Evolutionary conservation across 2,113 vertebrate genomes (phyloP), one percentile per base, ranked within the genome.

Genomic region (Calcarius ornatus): DNA sequence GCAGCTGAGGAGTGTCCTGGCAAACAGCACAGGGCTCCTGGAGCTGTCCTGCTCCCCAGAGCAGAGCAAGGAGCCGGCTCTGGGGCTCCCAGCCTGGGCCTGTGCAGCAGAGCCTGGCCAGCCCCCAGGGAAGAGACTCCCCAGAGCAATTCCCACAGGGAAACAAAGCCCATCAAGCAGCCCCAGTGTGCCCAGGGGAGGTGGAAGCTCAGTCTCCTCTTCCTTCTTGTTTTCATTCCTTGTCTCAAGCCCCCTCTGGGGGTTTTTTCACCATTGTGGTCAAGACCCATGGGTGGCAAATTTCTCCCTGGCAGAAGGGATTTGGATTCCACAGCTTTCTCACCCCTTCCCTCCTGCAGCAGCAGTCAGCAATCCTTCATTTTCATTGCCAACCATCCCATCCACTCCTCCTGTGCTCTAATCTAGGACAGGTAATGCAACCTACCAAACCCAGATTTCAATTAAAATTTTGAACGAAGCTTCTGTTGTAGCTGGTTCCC

Each of bases 1-100:
- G 0, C 8, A 48, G 57, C 57, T 0, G 0, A 59, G 40, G 50
- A 86, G 64, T 0, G 35, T 28, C 14, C 65, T 0, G 0, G 79
- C 4, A 2, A 9, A 14, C 57, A 38, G 38, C 1, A 0, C 4
- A 0, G 40, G 30, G 82, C 23, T 80, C 43, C 42, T 35, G 63
- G 84, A 6, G 84, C 64, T 70, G 33, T 65, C 51, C 61, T 8
- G 25, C 51, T 53, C n/a, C 19, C 19, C 24, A 23, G 35, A 27
- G 50, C 85, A 82, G 20, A 9, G 53, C 12, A 1, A 10, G 15
- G 60, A 69, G 5, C 5, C 0, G 0, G 75, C 83, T 60, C 50
- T 81, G 64, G 50, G 31, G 12, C 40, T 83, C 48, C 56, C 63
- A 38, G 47, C n/a, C 16, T 45, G 50, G 37, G 38, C 37, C 31